Conservation (phyloP, 2,888 invertebrate species). For the Poecilus cupreus region DNA sequence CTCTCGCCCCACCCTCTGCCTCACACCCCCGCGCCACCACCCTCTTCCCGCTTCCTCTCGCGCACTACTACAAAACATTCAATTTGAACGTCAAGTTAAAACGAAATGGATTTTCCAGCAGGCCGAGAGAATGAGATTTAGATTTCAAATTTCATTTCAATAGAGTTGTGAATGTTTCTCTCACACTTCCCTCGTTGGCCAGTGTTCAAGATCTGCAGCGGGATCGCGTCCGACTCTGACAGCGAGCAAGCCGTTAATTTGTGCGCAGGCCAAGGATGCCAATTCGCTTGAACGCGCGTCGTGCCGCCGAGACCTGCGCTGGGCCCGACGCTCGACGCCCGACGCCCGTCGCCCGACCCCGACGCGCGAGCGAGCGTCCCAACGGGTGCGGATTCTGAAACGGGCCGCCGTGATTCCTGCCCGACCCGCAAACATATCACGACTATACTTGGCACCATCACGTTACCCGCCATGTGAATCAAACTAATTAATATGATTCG, state of each 20-base stretch:
- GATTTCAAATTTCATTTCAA: conserved; percentile 72
- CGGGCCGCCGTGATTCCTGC: conserved; percentile 43
- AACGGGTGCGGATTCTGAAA: conserved; percentile 37
- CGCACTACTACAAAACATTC: conserved; percentile 76
- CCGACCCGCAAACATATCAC: neutral
- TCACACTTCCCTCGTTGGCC: conserved; percentile 34
- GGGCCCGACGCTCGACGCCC: neutral
- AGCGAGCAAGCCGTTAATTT: conserved; percentile 10
- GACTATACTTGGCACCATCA: neutral
- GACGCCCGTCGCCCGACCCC: neutral
- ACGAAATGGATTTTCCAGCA: conserved; percentile 77
- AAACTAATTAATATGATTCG: neutral
- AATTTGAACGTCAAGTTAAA: conserved; percentile 78
- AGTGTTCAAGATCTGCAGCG: neutral
- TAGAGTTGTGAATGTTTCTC: conserved; percentile 66
- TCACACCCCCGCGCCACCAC: conserved; percentile 60
- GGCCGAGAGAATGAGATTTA: conserved; percentile 73
- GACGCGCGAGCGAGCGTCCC: neutral
- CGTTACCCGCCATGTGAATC: neutral
- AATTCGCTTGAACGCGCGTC: neutral
- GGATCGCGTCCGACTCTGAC: neutral
- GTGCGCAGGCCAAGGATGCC: conserved; percentile 1
- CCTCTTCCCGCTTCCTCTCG: conserved; percentile 64
- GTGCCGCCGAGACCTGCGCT: neutral
- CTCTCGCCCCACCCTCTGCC: conserved; percentile 60